Base-by-base conservation (phyloP, 2,113 vertebrate genomes). In the Zosterops borbonicus region DNA sequence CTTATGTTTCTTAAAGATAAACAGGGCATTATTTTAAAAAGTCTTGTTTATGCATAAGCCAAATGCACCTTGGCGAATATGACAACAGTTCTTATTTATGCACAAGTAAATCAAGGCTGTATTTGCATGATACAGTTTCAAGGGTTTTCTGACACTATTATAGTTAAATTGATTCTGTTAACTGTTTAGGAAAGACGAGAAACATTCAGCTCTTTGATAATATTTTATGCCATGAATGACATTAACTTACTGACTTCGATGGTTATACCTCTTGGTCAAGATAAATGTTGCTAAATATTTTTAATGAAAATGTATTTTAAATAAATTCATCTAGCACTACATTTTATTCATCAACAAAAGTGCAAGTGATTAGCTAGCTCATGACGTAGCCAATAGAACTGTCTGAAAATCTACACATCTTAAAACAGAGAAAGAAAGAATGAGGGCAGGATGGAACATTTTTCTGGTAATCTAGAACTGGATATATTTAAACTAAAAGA, bases 381-480 rank as follows among this genome's bases (percentile, higher is more conserved):
- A 39, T 24, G 59, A 96, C 56, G 77, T 24, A 95, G 68, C 79
- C 58, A 59, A 49, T 2, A 78, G 64, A 91, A 77, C n/a, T 71
- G 92, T 77, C 74, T 33, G 28, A 93, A 81, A 94, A 97, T 92
- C 67, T 80, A 78, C 78, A 74, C 53, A 89, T 63, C 77, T 84
- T 96, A 71, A 96, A 96, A 88, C 11, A 83, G 50, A 93, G 70
- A 91, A 94, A 68, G 74, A 95, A 39, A 78, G 37, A 86, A 91
- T 2, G 8, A 94, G 81, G 31, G 35, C 46, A 93, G 79, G 92
- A 95, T 94, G 28, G 63, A 92, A 84, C 18, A 62, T 58, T 46
- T 82, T 93, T 27, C 75, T 81, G 9, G 31, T 94, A 95, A 97
- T 90, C 94, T 97, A 89, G 49, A 95, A 95, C 59, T 92, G 81